Conservation (phyloP, 2,797 vertebrate genomes). For the Hydrophis major region DNA sequence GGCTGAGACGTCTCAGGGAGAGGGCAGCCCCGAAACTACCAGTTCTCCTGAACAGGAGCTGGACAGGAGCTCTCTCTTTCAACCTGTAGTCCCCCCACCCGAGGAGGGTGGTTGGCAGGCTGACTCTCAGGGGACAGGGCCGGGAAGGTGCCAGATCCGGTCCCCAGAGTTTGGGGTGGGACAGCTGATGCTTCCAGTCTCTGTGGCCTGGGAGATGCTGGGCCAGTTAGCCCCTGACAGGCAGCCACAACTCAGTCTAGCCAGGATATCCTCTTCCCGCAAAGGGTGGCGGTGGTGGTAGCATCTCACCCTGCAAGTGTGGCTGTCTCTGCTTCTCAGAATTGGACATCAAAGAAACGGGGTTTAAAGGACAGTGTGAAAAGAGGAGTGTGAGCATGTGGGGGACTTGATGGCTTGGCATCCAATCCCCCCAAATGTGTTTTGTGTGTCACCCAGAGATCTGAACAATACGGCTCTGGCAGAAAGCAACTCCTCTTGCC, state of each 20-base stretch:
- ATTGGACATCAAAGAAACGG: background rate
- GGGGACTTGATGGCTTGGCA: background rate
- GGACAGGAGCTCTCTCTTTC: background rate
- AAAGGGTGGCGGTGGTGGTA: background rate
- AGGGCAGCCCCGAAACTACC: background rate
- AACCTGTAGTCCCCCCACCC: background rate
- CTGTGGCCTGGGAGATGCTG: background rate
- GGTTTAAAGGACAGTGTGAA: background rate
- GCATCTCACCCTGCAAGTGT: background rate
- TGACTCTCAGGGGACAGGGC: background rate
- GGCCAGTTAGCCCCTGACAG: background rate
- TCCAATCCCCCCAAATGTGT: too few relatives aligned
- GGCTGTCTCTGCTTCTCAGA: background rate
- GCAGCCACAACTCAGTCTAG: background rate
- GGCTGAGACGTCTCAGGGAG: too few relatives aligned
- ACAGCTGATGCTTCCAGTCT: background rate
- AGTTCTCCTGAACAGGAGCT: background rate
- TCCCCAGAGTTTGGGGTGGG: background rate
- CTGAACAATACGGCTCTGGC: background rate
- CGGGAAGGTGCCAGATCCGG: background rate
- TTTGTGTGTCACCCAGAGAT: background rate
- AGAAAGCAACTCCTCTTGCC: background rate
- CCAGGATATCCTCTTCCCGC: background rate
- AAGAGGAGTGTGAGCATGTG: fast-evolving
- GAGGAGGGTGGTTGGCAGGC: background rate